phyloP scores from a whole-genome alignment of 2,113 vertebrate genomes.

The Riparia riparia region DNA sequence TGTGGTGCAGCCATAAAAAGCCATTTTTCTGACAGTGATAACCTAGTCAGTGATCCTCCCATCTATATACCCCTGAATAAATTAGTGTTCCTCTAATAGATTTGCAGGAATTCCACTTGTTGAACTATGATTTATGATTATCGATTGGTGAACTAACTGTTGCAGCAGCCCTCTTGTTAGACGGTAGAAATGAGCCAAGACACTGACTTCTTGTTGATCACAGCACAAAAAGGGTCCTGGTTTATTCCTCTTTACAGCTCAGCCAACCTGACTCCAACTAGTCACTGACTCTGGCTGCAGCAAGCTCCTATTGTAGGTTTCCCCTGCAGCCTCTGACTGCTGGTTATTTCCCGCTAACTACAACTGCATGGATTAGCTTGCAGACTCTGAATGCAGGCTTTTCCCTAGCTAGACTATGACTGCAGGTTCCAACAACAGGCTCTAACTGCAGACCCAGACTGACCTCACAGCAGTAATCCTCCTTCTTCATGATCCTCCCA shows the following conservation, averaged over 20 bases:
- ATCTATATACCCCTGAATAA: background rate
- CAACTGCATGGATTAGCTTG: background rate
- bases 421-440: background rate
- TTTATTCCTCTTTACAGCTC: background rate
- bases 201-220: background rate
- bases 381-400: background rate
- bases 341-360: background rate
- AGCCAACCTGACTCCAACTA: background rate
- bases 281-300: background rate
- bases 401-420: background rate
- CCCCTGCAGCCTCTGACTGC: background rate
- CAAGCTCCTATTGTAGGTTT: background rate
- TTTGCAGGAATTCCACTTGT: background rate
- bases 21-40: background rate
- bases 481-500: background rate
- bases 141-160: background rate
- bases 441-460: background rate
- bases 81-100: background rate
- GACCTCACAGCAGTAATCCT: background rate
- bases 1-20: background rate
- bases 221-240: background rate
- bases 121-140: background rate
- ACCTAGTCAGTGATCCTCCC: background rate
- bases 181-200: background rate
- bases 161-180: background rate